phyloP scores from a whole-genome alignment of 2,797 vertebrate species.

The Lagocephalus sceleratus region DNA sequence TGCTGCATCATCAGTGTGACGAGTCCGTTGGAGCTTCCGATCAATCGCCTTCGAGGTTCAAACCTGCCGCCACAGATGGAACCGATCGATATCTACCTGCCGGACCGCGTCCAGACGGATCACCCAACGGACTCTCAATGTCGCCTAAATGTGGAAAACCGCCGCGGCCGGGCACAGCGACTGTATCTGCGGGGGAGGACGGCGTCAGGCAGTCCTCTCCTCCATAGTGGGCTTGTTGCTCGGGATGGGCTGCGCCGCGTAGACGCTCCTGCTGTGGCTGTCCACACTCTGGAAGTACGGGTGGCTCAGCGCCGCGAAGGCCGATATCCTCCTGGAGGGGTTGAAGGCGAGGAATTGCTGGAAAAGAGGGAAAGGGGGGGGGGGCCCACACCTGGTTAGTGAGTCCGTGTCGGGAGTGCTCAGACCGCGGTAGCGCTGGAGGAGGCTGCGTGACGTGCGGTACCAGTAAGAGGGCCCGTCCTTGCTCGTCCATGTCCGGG shows the following conservation, averaged over 20 bases:
- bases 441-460: not conserved
- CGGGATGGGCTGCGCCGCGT: slow-evolving; percentile 81
- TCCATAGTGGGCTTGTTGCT: slow-evolving; percentile 86
- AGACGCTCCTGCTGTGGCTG: slow-evolving; percentile 86
- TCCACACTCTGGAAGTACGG: slow-evolving; percentile 93
- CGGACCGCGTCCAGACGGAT: slow-evolving; percentile 36
- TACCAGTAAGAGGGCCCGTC: slow-evolving; percentile 92
- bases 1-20: no score
- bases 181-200: slow-evolving; percentile 6
- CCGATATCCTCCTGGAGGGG: slow-evolving; percentile 93
- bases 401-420: no score
- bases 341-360: slow-evolving; percentile 97
- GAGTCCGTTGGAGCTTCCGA: no score
- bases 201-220: slow-evolving; percentile 84
- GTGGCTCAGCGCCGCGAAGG: slow-evolving; percentile 91
- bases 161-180: slow-evolving; percentile 5
- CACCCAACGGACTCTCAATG: slow-evolving; percentile 14
- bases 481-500: slow-evolving; percentile 92
- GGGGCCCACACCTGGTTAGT: not conserved
- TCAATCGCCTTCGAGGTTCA: no score
- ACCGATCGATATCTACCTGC: not conserved
- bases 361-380: slow-evolving; percentile 22
- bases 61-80: no score
- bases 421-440: no score
- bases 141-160: slow-evolving; percentile 5